A percentile compares a stretch with the other conserved stretches of the same genome.
Conservation (phyloP, 2,113 vertebrate genomes). For the Ciconia maguari region DNA sequence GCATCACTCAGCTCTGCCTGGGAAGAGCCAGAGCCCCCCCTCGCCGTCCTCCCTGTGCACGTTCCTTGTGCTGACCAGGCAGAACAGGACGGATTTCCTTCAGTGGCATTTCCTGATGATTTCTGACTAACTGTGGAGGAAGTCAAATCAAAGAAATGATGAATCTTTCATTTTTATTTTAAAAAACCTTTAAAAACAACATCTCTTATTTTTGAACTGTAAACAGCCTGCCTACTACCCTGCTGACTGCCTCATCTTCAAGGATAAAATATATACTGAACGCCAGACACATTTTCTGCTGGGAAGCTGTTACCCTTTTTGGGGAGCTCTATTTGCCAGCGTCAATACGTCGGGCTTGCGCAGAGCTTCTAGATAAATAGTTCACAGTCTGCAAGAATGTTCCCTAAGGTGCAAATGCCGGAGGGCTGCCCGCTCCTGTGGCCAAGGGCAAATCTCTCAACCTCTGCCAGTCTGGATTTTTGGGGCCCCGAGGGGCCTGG, state of each 20-base stretch:
- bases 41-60: neutral
- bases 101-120: slow-evolving; percentile 37
- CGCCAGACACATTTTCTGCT: neutral
- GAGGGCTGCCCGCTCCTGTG: neutral
- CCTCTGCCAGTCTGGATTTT: neutral
- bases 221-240: neutral
- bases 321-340: neutral
- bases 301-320: neutral
- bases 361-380: neutral
- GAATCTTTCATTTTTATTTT: neutral
- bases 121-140: slow-evolving; percentile 51
- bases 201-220: neutral
- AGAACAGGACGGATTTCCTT: slow-evolving; percentile 49
- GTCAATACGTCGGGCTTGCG: neutral
- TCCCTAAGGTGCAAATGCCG: rapidly evolving
- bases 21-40: neutral
- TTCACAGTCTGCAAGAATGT: neutral
- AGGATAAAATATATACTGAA: neutral
- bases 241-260: neutral
- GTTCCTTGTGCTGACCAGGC: slow-evolving; percentile 33
- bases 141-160: slow-evolving; percentile 26
- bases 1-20: neutral
- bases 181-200: neutral
- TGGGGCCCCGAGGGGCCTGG: too few species aligned
- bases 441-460: neutral